phyloP scores from a whole-genome alignment of 2,113 vertebrate species.

The Chroicocephalus ridibundus region DNA sequence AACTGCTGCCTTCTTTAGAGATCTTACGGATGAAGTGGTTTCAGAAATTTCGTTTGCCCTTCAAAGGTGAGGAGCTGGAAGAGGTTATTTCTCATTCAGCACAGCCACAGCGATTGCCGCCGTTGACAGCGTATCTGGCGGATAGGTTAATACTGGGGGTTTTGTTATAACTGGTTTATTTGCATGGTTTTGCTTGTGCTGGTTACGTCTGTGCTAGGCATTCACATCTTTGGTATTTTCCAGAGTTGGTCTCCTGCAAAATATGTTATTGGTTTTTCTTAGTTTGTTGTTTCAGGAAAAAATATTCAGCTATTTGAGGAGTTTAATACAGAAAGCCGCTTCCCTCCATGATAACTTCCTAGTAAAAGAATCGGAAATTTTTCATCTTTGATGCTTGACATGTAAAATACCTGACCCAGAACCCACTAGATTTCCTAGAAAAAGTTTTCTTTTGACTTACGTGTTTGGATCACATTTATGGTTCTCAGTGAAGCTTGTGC shows the following conservation, averaged over 20 bases:
- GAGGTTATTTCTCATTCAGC: neutral
- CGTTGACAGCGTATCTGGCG: neutral
- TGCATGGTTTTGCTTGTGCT: neutral
- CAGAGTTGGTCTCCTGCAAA: neutral
- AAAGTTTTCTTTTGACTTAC: neutral
- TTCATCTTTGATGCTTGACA: neutral
- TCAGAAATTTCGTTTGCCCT: neutral
- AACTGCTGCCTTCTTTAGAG: neutral
- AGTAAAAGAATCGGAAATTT: constrained; percentile 5
- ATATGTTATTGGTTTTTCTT: neutral
- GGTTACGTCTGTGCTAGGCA: neutral
- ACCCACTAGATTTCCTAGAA: constrained; percentile 28
- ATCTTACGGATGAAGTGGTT: neutral
- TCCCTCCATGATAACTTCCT: constrained; percentile 37
- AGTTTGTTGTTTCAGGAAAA: neutral
- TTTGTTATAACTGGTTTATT: neutral
- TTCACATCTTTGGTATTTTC: neutral
- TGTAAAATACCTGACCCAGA: constrained; percentile 32
- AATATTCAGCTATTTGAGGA: neutral
- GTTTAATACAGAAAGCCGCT: neutral
- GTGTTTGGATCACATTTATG: neutral
- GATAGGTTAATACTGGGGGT: neutral
- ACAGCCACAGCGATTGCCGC: neutral
- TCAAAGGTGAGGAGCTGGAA: neutral
- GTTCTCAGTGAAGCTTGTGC: neutral